Evolutionary conservation across 1,140 invertebrate genomes (phyloP), one percentile per base, ranked within the genome.

Genomic region (Cherax quadricarinatus): DNA sequence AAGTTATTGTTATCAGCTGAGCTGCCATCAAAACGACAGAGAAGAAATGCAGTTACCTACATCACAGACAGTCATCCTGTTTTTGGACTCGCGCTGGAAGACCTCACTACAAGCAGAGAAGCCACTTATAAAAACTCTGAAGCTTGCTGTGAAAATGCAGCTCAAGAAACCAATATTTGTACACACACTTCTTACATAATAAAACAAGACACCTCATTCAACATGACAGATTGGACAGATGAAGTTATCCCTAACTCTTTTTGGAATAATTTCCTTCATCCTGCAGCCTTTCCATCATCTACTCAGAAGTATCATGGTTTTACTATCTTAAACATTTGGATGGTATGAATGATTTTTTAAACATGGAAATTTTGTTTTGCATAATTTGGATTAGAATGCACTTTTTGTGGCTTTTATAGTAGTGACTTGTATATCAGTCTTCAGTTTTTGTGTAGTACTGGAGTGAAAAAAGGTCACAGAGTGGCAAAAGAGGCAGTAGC

Each of bases 31-130:
- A 24, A 30, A 1, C 51, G 83, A 49, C 83, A 85, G 24, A 85
- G 83, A 21, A 85, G 70, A 85, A 85, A 41, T 48, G 57, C 83
- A 48, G 83, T 85, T 30, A 85, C 60, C 49, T 85, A 85, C 18
- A 18, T 21, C 53, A 84, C 9, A 41, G 82, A 62, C 12, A 85
- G 30, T 48, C 70, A 66, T 70, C 83, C 83, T 48, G 70, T 85
- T 9, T 66, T 85, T 70, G 83, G 70, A 66, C 60, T 21, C 30
- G 4, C 18, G 30, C n/a, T 30, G 21, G 24, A 30, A 7, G 7
- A 30, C n/a, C 7, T 21, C 9, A 21, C 24, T 30, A 75, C 7
- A 30, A 7, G 70, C 30, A n/a, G 9, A 30, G 24, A 75, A 75
- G 9, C 70, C 24, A 9, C n/a, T 30, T 6, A n/a, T 75, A 10